Conservation (phyloP, 2,113 vertebrate species). For the Macheiramphus alcinus region DNA sequence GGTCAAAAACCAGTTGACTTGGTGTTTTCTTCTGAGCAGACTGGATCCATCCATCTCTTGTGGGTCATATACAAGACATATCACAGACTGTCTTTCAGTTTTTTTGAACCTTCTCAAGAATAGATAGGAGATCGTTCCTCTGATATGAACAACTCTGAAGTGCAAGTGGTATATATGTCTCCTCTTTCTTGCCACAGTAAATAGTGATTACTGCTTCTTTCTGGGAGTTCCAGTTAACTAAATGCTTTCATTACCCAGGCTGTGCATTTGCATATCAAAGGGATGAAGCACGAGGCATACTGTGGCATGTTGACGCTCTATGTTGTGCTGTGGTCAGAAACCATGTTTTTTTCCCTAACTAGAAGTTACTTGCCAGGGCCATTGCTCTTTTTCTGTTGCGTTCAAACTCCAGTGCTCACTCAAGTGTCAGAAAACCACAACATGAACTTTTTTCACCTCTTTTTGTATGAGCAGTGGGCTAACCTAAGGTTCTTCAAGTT, state of each 20-base stretch:
- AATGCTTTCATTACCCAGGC: not conserved
- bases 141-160: not conserved
- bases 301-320: not conserved
- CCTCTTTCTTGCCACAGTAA: not conserved
- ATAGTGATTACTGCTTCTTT: not conserved
- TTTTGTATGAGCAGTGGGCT: not conserved
- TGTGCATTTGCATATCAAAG: not conserved
- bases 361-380: not conserved
- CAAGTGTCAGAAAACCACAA: not conserved
- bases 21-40: not conserved
- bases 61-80: fast-evolving
- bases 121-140: not conserved
- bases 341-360: not conserved
- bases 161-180: not conserved
- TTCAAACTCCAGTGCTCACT: not conserved
- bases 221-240: not conserved
- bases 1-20: not conserved
- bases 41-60: not conserved
- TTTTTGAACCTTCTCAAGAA: not conserved
- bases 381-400: fast-evolving
- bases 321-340: not conserved
- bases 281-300: not conserved
- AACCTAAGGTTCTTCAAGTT: not conserved
- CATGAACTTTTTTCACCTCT: not conserved
- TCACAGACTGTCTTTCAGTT: not conserved